phyloP scores from a whole-genome alignment of 2,797 vertebrate species.

The Thunnus albacares region DNA sequence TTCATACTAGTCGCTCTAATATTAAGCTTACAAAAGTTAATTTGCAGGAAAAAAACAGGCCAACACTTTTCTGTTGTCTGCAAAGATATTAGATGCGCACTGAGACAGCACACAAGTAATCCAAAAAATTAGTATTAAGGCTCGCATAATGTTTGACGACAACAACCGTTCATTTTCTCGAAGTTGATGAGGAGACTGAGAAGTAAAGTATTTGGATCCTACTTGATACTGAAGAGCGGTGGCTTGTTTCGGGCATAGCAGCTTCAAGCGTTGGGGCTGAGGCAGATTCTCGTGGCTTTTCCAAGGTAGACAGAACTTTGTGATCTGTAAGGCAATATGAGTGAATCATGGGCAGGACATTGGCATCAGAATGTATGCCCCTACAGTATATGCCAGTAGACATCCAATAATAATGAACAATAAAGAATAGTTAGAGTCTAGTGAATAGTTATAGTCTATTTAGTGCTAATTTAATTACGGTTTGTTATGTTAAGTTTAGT shows the following conservation, averaged over 20 bases:
- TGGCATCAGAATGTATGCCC: slow-evolving; percentile 49
- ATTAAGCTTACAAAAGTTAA: slow-evolving; percentile 5
- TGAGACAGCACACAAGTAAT: neutral
- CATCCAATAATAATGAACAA: slow-evolving; percentile 19
- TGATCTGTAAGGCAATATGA: slow-evolving; percentile 89
- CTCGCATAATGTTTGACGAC: slow-evolving; percentile 4
- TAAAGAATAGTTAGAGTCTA: neutral
- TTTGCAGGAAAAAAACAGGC: neutral
- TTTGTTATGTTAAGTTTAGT: slow-evolving; percentile 24
- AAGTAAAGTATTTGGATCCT: slow-evolving; percentile 78
- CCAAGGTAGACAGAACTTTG: slow-evolving; percentile 94
- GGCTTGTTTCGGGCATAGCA: slow-evolving; percentile 93
- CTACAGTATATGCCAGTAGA: slow-evolving; percentile 38
- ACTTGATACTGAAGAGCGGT: slow-evolving; percentile 97
- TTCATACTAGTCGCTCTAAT: slow-evolving; percentile 9
- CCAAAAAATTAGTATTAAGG: slow-evolving; percentile 3
- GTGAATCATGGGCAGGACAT: slow-evolving; percentile 59
- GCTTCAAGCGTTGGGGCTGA: slow-evolving; percentile 96
- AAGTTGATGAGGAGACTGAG: slow-evolving; percentile 33
- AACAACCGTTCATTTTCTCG: slow-evolving; percentile 32
- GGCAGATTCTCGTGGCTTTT: slow-evolving; percentile 96
- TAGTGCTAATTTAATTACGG: slow-evolving; percentile 15
- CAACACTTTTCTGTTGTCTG: neutral
- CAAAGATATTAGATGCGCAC: neutral
- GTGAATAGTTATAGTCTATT: slow-evolving; percentile 16